Conservation (phyloP, 2,113 vertebrate species). For the Sturnira hondurensis region DNA sequence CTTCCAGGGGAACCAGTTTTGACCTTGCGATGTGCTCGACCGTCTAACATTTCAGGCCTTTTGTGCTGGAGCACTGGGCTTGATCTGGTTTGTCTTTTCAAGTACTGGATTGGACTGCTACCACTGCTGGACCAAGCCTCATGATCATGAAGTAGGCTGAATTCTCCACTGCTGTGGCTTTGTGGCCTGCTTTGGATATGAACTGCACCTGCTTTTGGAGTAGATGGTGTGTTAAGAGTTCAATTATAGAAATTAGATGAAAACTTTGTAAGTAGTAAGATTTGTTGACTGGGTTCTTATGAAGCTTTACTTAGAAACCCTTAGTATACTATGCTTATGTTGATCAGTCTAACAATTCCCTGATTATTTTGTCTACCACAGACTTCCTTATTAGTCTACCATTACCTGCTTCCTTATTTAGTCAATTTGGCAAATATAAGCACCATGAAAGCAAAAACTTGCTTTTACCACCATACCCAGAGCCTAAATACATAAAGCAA, state of each 20-base stretch:
- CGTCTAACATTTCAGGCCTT: conserved; percentile 75
- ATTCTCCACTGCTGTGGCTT: conserved; percentile 97
- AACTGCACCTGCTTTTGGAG: conserved; percentile 84
- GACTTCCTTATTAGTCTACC: not conserved
- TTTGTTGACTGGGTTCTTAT: not conserved
- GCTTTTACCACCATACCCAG: not conserved
- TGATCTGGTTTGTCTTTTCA: conserved; percentile 86
- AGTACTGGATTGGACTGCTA: conserved; percentile 92
- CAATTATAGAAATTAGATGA: not conserved
- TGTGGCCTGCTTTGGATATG: conserved; percentile 91
- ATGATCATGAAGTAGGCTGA: conserved; percentile 90
- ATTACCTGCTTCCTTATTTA: not conserved
- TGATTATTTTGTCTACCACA: not conserved
- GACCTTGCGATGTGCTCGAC: conserved; percentile 73
- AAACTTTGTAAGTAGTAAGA: not conserved
- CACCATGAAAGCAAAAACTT: not conserved
- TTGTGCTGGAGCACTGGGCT: conserved; percentile 88
- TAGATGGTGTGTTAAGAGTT: conserved; percentile 55
- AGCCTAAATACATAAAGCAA: not conserved
- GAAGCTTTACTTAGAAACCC: conserved; percentile 38
- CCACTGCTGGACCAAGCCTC: conserved; percentile 95
- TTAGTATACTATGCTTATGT: conserved; percentile 22
- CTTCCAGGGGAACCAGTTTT: conserved; percentile 84
- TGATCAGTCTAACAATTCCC: not conserved
- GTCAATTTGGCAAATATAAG: conserved; percentile 20